Percentiles rank a stretch among this genome's conserved stretches.
phyloP scores from a whole-genome alignment of 2,888 invertebrate genomes.

The Chaetogeoica ovagalla region DNA sequence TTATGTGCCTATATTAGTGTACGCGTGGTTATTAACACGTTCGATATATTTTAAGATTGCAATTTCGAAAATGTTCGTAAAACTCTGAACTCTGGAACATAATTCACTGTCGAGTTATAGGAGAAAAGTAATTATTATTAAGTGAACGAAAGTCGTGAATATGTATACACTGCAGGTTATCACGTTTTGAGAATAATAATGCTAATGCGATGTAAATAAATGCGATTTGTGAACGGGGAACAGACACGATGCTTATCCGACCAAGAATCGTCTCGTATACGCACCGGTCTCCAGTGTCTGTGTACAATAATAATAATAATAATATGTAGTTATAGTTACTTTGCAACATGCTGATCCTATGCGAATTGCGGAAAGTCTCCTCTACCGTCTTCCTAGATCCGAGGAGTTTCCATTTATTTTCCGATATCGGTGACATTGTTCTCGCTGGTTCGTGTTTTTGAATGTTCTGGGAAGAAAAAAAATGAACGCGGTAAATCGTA shows the following conservation, averaged over 20 bases:
- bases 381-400: conserved; percentile 51
- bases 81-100: not conserved
- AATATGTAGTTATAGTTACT: not conserved
- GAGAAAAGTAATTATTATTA: no score
- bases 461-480: conserved; percentile 21
- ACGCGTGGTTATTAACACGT: not conserved
- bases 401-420: conserved; percentile 53
- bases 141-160: not conserved
- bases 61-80: not conserved
- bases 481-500: no score
- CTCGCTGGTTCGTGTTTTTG: conserved; percentile 42
- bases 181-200: conserved; percentile 32
- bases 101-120: no score
- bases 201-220: conserved; percentile 33
- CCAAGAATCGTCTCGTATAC: no score
- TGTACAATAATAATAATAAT: no score
- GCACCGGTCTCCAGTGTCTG: no score
- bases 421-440: conserved; percentile 49
- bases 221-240: not conserved
- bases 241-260: not conserved
- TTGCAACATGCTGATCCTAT: conserved; percentile 23
- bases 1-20: not conserved
- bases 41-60: not conserved
- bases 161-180: not conserved
- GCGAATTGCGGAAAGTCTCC: conserved; percentile 51